Conservation (phyloP, 2,888 invertebrate genomes). For the Dermolepida albohirtum region DNA sequence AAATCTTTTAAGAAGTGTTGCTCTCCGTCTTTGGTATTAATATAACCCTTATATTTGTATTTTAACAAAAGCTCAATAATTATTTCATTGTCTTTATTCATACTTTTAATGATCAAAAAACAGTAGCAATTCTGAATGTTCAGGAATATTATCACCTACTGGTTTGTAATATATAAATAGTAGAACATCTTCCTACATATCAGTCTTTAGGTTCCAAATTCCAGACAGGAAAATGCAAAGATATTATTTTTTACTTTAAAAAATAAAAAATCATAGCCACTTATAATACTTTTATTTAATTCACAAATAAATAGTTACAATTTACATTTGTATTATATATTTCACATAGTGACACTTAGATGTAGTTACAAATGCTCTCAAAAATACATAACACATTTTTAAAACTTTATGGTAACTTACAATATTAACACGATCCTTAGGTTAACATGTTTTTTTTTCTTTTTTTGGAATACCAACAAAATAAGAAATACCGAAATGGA, state of each 20-base stretch:
- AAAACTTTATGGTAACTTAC: conserved; percentile 51
- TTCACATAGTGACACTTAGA: conserved; percentile 46
- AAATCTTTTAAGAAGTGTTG: too few species aligned
- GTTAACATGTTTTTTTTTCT: conserved; percentile 48
- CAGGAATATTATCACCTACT: too few species aligned
- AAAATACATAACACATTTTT: conserved; percentile 58
- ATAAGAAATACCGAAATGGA: conserved; percentile 40
- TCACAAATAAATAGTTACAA: conserved; percentile 53
- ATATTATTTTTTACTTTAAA: neutral
- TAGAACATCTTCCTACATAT: too few species aligned
- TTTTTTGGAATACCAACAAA: conserved; percentile 38
- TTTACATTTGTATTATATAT: conserved; percentile 18
- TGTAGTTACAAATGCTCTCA: conserved; percentile 60
- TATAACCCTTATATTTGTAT: too few species aligned
- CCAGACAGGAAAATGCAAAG: neutral
- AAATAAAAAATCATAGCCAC: conserved; percentile 39
- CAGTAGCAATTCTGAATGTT: too few species aligned
- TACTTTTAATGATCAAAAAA: too few species aligned
- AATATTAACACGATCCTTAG: conserved; percentile 53
- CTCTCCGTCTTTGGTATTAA: too few species aligned
- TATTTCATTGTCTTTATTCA: too few species aligned
- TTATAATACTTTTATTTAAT: conserved; percentile 48
- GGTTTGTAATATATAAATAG: too few species aligned
- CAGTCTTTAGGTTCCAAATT: too few species aligned
- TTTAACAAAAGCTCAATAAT: too few species aligned